Evolutionary conservation across 2,888 invertebrate species (phyloP), one percentile per base, ranked within the genome.

Genomic region (Didymodactylos carnosus): DNA sequence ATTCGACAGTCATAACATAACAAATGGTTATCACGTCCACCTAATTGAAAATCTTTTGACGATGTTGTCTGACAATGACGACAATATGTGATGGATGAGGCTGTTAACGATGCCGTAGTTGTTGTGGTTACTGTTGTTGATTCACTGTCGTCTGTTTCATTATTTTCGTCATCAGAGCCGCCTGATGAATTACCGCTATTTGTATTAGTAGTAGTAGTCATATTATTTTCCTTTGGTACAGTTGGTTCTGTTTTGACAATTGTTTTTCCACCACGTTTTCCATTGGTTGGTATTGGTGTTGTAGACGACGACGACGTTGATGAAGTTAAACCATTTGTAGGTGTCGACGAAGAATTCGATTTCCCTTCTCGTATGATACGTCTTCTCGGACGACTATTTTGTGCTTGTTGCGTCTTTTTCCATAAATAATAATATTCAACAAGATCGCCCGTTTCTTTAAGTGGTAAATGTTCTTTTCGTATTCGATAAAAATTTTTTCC

Each of bases 401-500:
- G 92, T 76, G 97, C 97, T 80, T 93, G 93, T 27, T 94, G 93
- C 49, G 95, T 94, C 86, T 97, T 98, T 86, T 99, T 99, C 98
- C 98, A 98, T 81, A 94, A 87, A 86, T 98, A 98, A 85, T 98
- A 98, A 86, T 92, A 98, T 84, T 95, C 94, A 73, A 98, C 94
- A 81, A 98, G 86, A 83, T 98, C 95, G 71, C 72, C 46, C 75
- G 95, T 94, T 82, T 94, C 94, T 87, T 94, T 93, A 83, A 94
- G 92, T 74, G 95, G 93, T 79, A 98, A 86, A 78, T 95, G 86
- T 84, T 98, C 97, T 84, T 94, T 94, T 79, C 90, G 88, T 80
- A 98, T 98, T 81, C 93, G 89, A 85, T 94, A 94, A 86, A 98
- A 98, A 86, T 98, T 97, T 86, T 98, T 99, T 79, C 98, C 98